Evolutionary conservation across 2,888 invertebrate genomes (phyloP), one percentile per base, ranked within the genome.

Genomic region (Embidobia sp.): DNA sequence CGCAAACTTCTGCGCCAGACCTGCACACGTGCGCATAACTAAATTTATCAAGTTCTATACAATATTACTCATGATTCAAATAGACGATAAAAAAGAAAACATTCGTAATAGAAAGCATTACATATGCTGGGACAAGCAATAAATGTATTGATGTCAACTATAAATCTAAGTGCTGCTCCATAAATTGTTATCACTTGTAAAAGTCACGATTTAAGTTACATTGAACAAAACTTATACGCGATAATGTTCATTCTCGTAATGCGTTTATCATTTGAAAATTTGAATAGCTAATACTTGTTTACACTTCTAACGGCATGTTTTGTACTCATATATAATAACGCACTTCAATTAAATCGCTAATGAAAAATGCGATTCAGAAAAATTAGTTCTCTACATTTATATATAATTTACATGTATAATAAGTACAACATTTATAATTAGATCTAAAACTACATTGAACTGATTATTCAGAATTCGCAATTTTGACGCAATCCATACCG

Each of bases 61-160:
- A 37, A 22, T n/a, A n/a, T 29, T 19, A 19, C 42, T 3, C 26
- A 13, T 18, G 35, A 26, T 46, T 31, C 22, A 7, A 40, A 55
- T 40, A 55, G 33, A 22, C 13, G 11, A 29, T 53, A 19, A 22
- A 40, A 18, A 53, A 63, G 26, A 1, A 35, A 31, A 26, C 8
- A 16, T 44, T 53, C 27, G 18, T 66, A 66, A 53, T 42, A 27
- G 35, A 66, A n/a, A 33, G 53, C 53, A 66, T 66, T 46, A 53
- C 11, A 26, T 48, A 57, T 48, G 29, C 55, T 57, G 67, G 37
- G 48, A 67, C 55, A 57, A 67, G 48, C 48, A 69, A 59, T 57
- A 49, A 57, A 69, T 69, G 69, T 29, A 57, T 57, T 55, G 31
- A 37, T 69, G 69, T 69, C 57, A 49, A 69, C 48, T 15, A 49